phyloP scores from a whole-genome alignment of 2,888 invertebrate species.

The Lepas anatifera region DNA sequence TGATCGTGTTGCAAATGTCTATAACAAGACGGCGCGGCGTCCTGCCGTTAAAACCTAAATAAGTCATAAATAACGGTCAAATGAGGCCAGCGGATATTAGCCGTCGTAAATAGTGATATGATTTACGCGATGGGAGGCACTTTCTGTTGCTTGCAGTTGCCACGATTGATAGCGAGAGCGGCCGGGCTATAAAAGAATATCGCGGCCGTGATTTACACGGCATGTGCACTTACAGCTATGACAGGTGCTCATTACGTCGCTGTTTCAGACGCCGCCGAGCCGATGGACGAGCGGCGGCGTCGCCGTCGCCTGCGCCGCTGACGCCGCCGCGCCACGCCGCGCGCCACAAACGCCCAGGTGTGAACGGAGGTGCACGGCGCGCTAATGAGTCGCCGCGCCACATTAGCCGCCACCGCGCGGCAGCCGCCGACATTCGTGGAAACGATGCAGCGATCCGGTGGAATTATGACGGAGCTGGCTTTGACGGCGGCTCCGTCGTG shows the following conservation, averaged over 20 bases:
- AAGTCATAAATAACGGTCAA: constrained; percentile 8
- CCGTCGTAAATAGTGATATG: constrained; percentile 3
- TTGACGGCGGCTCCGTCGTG: too few species aligned
- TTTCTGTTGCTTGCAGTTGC: constrained; percentile 7
- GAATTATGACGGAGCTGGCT: too few species aligned
- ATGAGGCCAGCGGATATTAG: constrained; percentile 8
- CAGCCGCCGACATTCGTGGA: too few species aligned
- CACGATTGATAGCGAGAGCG: constrained; percentile 5
- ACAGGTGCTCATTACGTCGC: constrained; percentile 1
- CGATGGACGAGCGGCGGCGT: not conserved
- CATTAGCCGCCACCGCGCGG: not conserved
- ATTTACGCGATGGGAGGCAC: constrained; percentile 8
- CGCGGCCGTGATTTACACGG: not conserved
- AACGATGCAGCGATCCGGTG: too few species aligned
- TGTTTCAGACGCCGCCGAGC: not conserved
- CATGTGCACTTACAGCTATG: constrained; percentile 2
- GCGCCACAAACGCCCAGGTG: too few species aligned
- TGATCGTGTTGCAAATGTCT: not conserved
- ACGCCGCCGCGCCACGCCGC: too few species aligned
- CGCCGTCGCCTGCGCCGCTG: not conserved
- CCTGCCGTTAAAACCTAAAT: not conserved
- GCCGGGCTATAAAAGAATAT: not conserved
- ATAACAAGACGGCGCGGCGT: too few species aligned
- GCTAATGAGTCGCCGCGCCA: not conserved
- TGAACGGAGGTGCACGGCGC: not conserved